Evolutionary conservation across 2,888 invertebrate genomes (phyloP), one percentile per base, ranked within the genome.

Genomic region (Pollenia angustigena): DNA sequence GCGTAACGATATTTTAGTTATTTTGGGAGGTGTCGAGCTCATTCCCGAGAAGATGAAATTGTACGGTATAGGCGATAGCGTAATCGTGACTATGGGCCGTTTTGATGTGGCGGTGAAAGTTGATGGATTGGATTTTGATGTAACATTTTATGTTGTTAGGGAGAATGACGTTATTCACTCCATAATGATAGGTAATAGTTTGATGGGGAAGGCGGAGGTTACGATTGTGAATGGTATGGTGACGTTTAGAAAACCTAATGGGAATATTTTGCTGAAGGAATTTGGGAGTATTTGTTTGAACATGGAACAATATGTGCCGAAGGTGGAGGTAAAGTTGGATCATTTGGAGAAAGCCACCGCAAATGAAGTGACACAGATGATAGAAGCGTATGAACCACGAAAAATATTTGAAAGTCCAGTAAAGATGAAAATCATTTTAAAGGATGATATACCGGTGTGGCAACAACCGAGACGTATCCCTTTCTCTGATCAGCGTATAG

Each of bases 401-500:
- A 48, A 54, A 4, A 14, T 14, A 56, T 42, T 52, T 10, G 18
- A 18, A 7, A 62, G 46, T 18, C 68, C 74, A 8, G 46, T 81
- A 1, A 32, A 72, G 32, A 81, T 81, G 74, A 81, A 72, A 23
- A 54, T 81, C 0, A 46, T 84, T 14, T 52, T 87, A 6, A 60
- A 52, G 23, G 83, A 88, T n/a, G n/a, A n/a, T n/a, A n/a, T n/a
- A n/a, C n/a, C n/a, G n/a, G n/a, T n/a, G n/a, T n/a, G n/a, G n/a
- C n/a, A n/a, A n/a, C n/a, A n/a, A n/a, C n/a, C n/a, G n/a, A n/a
- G n/a, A n/a, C n/a, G n/a, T n/a, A n/a, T n/a, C n/a, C n/a, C n/a
- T 18, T 18, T 18, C 18, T 18, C 18, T 1, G 18, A 18, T 18
- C 18, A 18, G 18, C 18, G 18, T 18, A 18, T 18, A 18, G 18